Evolutionary conservation across 2,113 vertebrate species (phyloP), one percentile per base, ranked within the genome.

Genomic region (Oncorhynchus mykiss): DNA sequence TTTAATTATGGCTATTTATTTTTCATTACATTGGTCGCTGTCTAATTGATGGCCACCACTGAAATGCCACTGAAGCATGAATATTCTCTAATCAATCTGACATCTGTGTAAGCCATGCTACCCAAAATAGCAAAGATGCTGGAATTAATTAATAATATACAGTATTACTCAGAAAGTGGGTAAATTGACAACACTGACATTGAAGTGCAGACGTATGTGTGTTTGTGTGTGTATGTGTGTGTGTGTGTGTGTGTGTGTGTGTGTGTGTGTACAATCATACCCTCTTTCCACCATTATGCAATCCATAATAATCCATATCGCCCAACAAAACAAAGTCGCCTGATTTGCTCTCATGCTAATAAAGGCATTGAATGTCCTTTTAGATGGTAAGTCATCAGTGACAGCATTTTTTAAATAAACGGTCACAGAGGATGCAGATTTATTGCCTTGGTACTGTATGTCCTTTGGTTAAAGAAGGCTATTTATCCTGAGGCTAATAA

Each of bases 81-180:
- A 34, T 31, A 24, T 11, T 25, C 18, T 71, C 60, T 27, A 70
- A 77, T 73, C 66, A 60, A 34, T 70, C 70, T 70, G 73, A 31
- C 62, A 49, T 64, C 49, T 72, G 31, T 29, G 64, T 82, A 70
- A 64, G 25, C 71, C 34, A n/a, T 72, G 25, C 34, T 72, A 54
- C 49, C 60, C 29, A 57, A 76, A 64, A 71, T 59, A 77, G 60
- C 68, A 74, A 39, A 64, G 64, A 73, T 13, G 62, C 27, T 39
- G 5, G 13, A 39, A 67, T 67, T 5, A 20, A 75, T 76, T 49
- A 70, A 65, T 72, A 70, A 72, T 27, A 74, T 49, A 16, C 5
- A 39, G 51, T 16, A 73, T 64, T n/a, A 73, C 45, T 70, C 51
- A 73, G 67, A 57, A 57, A 78, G 34, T 54, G 59, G 67, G 13